Evolutionary conservation across 2,797 vertebrate genomes (phyloP).

Genomic region (Ptychobarbus kaznakovi): DNA sequence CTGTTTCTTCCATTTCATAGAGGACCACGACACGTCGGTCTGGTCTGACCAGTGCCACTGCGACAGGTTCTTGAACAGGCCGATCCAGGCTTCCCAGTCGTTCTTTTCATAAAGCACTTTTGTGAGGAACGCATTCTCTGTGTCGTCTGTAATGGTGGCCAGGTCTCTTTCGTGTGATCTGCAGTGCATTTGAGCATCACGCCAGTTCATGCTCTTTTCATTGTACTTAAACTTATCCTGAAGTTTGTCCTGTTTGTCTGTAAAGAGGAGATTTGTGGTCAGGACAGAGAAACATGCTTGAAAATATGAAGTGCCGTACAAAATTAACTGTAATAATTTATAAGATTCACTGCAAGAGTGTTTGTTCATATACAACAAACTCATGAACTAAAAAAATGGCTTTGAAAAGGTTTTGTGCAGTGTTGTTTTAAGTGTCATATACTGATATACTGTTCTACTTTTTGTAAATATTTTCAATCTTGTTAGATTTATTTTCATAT

Average conservation of each 20-base stretch:
- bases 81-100: background rate
- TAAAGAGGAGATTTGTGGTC: background rate
- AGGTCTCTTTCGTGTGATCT: background rate
- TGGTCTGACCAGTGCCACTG: conserved; percentile 35
- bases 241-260: background rate
- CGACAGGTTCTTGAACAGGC: conserved; percentile 11
- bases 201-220: background rate
- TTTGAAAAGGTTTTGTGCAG: background rate
- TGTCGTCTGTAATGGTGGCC: fast-evolving
- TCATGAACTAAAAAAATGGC: no score
- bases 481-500: no score
- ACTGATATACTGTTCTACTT: no score
- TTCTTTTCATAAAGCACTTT: fast-evolving
- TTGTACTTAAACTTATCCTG: background rate
- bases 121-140: fast-evolving
- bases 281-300: background rate
- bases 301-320: background rate
- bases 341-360: no score
- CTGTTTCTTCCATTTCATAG: fast-evolving
- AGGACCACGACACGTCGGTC: background rate
- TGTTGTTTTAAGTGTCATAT: no score
- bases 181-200: conserved; percentile 8
- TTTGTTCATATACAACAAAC: background rate
- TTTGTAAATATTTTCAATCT: no score
- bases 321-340: no score